A percentile compares a stretch with the other conserved stretches of the same genome.
Evolutionary conservation across 2,888 invertebrate species (phyloP).

Genomic region (Troides oblongomaculatus): DNA sequence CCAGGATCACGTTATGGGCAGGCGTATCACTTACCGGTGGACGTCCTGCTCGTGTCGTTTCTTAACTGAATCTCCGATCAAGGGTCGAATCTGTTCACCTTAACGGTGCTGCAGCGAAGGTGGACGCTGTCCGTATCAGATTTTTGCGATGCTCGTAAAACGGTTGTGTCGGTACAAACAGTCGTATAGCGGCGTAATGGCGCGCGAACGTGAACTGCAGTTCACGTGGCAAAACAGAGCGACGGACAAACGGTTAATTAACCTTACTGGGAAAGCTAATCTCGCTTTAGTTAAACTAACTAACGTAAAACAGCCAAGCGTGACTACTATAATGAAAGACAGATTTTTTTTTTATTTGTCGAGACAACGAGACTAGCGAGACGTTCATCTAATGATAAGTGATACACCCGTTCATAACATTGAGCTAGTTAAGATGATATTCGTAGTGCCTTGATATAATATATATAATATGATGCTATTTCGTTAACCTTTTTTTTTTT

Average conservation of each 20-base stretch:
- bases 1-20: too few relatives aligned
- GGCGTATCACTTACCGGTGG: too few relatives aligned
- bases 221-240: constrained; percentile 27
- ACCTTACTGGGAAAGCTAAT: constrained; percentile 31
- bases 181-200: constrained; percentile 52
- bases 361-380: too few relatives aligned
- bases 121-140: constrained; percentile 69
- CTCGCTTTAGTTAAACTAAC: neutral
- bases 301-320: neutral
- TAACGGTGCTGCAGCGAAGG: constrained; percentile 41
- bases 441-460: too few relatives aligned
- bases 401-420: too few relatives aligned
- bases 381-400: too few relatives aligned
- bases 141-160: constrained; percentile 71
- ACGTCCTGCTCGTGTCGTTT: too few relatives aligned
- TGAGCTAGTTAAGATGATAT: too few relatives aligned
- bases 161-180: constrained; percentile 53
- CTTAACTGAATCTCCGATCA: neutral
- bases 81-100: constrained; percentile 36
- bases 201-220: constrained; percentile 43
- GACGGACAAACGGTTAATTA: constrained; percentile 22
- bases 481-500: too few relatives aligned
- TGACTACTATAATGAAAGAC: neutral
- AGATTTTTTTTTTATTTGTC: too few relatives aligned
- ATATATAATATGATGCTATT: too few relatives aligned